Percentiles rank a stretch among this genome's conserved stretches.
Conservation (phyloP, 2,888 invertebrate species). For the Tromatobia lineatoria region DNA sequence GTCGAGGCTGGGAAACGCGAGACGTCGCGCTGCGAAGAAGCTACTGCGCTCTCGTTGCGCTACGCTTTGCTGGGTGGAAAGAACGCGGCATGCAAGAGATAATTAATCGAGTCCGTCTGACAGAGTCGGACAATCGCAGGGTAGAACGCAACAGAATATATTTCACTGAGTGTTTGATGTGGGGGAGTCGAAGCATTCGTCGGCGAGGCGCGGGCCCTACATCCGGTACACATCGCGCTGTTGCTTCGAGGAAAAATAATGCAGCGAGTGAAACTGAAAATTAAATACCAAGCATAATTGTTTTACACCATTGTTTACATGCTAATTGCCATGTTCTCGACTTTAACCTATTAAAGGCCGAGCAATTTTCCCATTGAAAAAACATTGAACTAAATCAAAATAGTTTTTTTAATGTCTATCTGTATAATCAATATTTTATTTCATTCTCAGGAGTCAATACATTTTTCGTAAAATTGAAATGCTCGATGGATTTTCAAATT, state of each 20-base stretch:
- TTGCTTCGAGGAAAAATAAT: neutral
- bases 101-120: slow-evolving; percentile 48
- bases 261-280: neutral
- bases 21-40: slow-evolving; percentile 12
- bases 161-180: slow-evolving; percentile 12
- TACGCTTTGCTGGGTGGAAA: slow-evolving; percentile 38
- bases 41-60: neutral
- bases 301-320: neutral
- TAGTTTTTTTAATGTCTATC: too few relatives aligned
- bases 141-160: slow-evolving; percentile 27
- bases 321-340: neutral
- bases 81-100: slow-evolving; percentile 54
- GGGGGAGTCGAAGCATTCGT: slow-evolving; percentile 68
- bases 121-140: slow-evolving; percentile 51
- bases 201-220: slow-evolving; percentile 60
- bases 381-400: too few relatives aligned
- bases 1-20: slow-evolving; percentile 44
- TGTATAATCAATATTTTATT: too few relatives aligned
- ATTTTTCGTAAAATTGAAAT: too few relatives aligned
- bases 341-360: neutral
- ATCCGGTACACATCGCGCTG: slow-evolving; percentile 60
- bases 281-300: neutral
- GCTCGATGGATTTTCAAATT: too few relatives aligned
- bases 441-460: too few relatives aligned
- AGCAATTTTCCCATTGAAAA: neutral